Base-by-base conservation (phyloP, 2,113 vertebrate species). In the Tachuris rubrigastra region DNA sequence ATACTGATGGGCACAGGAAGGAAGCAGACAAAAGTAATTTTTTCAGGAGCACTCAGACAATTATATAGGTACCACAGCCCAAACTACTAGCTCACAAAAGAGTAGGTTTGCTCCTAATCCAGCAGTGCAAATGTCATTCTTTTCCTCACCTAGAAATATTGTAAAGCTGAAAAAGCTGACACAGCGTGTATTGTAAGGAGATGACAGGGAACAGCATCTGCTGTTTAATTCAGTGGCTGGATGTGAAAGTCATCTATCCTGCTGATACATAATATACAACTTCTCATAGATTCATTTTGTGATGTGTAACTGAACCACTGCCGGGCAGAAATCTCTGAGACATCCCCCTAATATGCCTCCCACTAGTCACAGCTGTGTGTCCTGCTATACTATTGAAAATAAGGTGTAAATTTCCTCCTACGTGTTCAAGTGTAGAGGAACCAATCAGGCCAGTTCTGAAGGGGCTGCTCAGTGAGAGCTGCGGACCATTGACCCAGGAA, bases 341-440 rank as follows among this genome's bases (percentile, higher is more conserved):
- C 13, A 31, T 42, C 11, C 4, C 67, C 5, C 4, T 35, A n/a
- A 39, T 27, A 10, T 47, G 17, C 21, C 21, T 94, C 44, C 16
- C 35, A 6, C 11, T 23, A 59, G 21, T 35, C n/a, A 77, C 44
- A 67, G 46, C 4, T 18, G 11, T 7, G 22, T 73, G 53, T 28
- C 20, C 55, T 35, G 41, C 25, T 33, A 14, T 23, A 3, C 8
- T 62, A 0, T 6, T 66, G 35, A 46, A 66, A 80, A 80, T 58
- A 8, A 58, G 7, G 28, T 41, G 23, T 24, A 31, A 30, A 69
- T 67, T 56, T 77, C 7, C n/a, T 53, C 62, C 63, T 27, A 1
- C 0, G 0, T 10, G 10, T 44, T 78, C 14, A 17, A 9, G 15
- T 1, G 10, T 3, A 35, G 47, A 35, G 46, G 35, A 58, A n/a